Conservation (phyloP, 2,797 vertebrate genomes). For the Lepilemur septentrionalis region DNA sequence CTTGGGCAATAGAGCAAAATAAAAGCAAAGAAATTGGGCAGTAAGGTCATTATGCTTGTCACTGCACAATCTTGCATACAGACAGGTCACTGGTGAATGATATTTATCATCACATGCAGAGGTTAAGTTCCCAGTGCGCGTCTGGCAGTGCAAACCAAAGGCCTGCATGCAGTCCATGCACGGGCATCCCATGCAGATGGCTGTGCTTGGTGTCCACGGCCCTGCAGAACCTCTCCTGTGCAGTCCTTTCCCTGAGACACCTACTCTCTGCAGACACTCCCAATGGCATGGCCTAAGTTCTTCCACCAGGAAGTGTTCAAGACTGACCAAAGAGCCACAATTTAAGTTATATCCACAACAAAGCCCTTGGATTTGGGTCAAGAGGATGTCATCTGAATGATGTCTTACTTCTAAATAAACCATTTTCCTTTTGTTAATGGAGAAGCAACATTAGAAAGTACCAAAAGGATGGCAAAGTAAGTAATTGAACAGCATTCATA, state of each 20-base stretch:
- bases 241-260: not conserved
- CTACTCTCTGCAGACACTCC: not conserved
- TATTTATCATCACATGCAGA: not conserved
- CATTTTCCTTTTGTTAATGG: not conserved
- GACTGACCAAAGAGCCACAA: not conserved
- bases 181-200: accelerated
- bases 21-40: not conserved
- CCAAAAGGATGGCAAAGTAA: not conserved
- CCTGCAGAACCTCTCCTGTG: not conserved
- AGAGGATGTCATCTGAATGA: not conserved
- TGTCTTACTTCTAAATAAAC: not conserved
- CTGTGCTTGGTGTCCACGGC: not conserved
- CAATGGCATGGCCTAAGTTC: not conserved
- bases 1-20: conserved; percentile 27
- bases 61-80: not conserved
- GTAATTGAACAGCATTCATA: not conserved
- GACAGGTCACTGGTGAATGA: not conserved
- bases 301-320: not conserved
- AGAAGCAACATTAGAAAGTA: not conserved
- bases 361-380: not conserved
- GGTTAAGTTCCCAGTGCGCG: not conserved
- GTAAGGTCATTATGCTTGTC: not conserved
- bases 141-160: not conserved
- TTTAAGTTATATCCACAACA: not conserved
- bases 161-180: not conserved